phyloP scores from a whole-genome alignment of 1,140 invertebrate species.

The Leptopilina clavipes region DNA sequence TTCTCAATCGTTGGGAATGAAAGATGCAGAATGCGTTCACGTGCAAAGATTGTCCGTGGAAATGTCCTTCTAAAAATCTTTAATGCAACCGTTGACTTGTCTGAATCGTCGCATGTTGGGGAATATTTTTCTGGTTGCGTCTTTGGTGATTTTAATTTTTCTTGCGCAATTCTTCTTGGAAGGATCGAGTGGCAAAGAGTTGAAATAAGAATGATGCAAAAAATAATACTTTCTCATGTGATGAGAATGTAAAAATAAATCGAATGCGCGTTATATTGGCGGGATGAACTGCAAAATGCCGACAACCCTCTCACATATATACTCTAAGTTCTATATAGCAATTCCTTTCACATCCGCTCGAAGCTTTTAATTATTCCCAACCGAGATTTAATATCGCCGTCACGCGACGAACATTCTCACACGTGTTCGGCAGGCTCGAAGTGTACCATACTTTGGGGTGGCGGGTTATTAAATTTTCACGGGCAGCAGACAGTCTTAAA shows the following conservation, averaged over 20 bases:
- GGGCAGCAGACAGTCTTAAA: conserved; percentile 63
- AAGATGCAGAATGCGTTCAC: conserved; percentile 21
- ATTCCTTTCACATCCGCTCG: conserved; percentile 38
- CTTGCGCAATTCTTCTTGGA: conserved; percentile 41
- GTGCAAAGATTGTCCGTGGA: conserved; percentile 23
- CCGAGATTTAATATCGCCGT: conserved; percentile 68
- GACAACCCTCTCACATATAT: conserved; percentile 40
- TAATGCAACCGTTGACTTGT: conserved; percentile 27
- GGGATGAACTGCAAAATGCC: conserved; percentile 53
- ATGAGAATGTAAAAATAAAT: no score
- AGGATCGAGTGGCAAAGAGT: conserved; percentile 19
- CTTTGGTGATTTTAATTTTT: conserved; percentile 46
- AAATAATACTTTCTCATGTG: no score
- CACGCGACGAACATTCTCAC: conserved; percentile 61
- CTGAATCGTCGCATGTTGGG: no score
- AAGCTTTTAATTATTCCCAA: conserved; percentile 68
- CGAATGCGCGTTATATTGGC: conserved; percentile 56
- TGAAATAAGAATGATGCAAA: conserved; percentile 22
- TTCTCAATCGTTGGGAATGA: not conserved
- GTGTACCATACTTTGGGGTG: conserved; percentile 59
- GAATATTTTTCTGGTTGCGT: no score
- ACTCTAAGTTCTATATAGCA: not conserved
- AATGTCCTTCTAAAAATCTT: conserved; percentile 2
- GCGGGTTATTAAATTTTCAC: conserved; percentile 70
- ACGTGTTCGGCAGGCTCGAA: conserved; percentile 59